Percentiles rank a stretch among this genome's conserved stretches.
phyloP scores from a whole-genome alignment of 1,140 invertebrate genomes.

The Tetranychus cinnabarinus region DNA sequence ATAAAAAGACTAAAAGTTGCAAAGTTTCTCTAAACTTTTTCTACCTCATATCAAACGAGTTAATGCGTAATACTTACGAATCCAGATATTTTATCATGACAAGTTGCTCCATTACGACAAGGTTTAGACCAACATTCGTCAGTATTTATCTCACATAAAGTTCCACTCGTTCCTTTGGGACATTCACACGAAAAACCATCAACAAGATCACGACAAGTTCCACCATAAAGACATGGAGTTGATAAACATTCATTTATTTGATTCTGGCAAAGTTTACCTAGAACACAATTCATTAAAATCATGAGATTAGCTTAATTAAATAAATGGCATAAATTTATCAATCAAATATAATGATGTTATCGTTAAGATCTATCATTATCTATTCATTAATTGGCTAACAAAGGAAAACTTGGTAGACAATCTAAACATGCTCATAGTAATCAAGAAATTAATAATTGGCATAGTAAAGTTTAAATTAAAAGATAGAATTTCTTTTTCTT shows the following conservation, averaged over 20 bases:
- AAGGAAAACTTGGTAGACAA: not conserved
- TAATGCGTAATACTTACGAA: not conserved
- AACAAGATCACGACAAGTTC: slow-evolving; percentile 13
- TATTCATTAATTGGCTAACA: not conserved
- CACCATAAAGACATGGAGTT: slow-evolving; percentile 36
- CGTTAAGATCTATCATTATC: too few species aligned
- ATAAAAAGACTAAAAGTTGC: too few species aligned
- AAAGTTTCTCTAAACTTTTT: too few species aligned
- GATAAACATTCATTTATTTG: slow-evolving; percentile 50
- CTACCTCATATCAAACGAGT: not conserved
- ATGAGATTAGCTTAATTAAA: too few species aligned
- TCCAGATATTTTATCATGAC: slow-evolving; percentile 71
- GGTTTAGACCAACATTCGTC: slow-evolving; percentile 59
- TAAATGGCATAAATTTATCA: too few species aligned
- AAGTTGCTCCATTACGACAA: slow-evolving; percentile 64
- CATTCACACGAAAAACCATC: slow-evolving; percentile 46
- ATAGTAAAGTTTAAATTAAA: slow-evolving; percentile 10
- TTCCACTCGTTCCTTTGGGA: slow-evolving; percentile 42
- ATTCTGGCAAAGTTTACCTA: slow-evolving; percentile 57
- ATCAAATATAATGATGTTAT: too few species aligned
- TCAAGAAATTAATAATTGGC: not conserved
- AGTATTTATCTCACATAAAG: slow-evolving; percentile 42
- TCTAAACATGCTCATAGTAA: not conserved
- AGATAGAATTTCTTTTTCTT: too few species aligned
- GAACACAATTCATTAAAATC: too few species aligned